These are phyloP conservation scores for Myotis planiceps DNA, from an alignment of 2,797 vertebrate species.

Conservation along the genomic window DNA sequence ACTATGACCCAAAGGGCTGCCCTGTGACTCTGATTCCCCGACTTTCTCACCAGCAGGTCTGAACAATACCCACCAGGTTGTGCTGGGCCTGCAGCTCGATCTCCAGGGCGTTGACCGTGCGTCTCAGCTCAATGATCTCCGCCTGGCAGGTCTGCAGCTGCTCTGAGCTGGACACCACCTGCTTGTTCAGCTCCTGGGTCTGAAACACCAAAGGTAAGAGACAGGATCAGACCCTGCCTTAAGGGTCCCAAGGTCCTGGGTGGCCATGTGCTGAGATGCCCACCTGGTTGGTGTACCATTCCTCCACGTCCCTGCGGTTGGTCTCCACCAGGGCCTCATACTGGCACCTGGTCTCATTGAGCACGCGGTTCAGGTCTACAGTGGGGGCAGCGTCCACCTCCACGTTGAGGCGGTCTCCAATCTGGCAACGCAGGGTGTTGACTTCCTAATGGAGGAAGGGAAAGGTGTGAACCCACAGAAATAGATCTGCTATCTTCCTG, in stretches of 20 bases:
- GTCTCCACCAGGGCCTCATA: slow-evolving; percentile 91
- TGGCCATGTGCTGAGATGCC: background rate
- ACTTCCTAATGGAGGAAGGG: slow-evolving; percentile 8
- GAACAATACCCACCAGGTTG: slow-evolving; percentile 81
- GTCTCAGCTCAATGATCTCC: slow-evolving; percentile 82
- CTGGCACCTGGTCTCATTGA: slow-evolving; percentile 90
- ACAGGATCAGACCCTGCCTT: background rate
- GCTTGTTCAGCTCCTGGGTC: slow-evolving; percentile 74
- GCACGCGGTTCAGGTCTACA: slow-evolving; percentile 88
- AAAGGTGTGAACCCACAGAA: background rate
- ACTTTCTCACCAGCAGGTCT: background rate
- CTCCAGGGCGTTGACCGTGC: slow-evolving; percentile 84
- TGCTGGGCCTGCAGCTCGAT: slow-evolving; percentile 80
- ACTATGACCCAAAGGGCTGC: accelerated
- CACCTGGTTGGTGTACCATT: slow-evolving; percentile 92
- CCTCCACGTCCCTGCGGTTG: slow-evolving; percentile 91
- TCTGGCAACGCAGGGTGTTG: slow-evolving; percentile 70
- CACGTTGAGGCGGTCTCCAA: slow-evolving; percentile 90
- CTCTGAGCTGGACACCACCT: slow-evolving; percentile 73
- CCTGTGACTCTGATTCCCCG: accelerated
- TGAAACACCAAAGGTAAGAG: slow-evolving; percentile 6
- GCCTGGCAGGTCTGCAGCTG: slow-evolving; percentile 83
- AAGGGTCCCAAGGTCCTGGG: accelerated
- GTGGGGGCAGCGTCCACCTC: slow-evolving; percentile 92
- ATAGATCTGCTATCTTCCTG: background rate